A percentile compares a stretch with the other conserved stretches of the same genome.
These are phyloP conservation scores for Trichopoda pennipes DNA, from an alignment of 2,888 invertebrate species.

Conservation along the genomic window DNA sequence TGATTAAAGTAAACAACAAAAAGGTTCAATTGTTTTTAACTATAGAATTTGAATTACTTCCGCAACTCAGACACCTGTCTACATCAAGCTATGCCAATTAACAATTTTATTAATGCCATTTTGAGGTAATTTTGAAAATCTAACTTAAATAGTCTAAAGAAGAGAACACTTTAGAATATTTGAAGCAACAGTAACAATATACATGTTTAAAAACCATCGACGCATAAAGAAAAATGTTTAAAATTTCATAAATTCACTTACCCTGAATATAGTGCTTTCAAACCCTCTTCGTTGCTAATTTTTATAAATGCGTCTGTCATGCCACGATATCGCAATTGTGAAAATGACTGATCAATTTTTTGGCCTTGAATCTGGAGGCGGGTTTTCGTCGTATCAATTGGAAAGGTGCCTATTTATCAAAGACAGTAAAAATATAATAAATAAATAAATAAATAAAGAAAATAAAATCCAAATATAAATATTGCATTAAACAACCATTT, in stretches of 20 bases:
- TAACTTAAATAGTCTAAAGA: no score
- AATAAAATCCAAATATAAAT: neutral
- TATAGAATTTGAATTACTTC: no score
- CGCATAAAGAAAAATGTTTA: neutral
- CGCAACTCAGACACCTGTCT: no score
- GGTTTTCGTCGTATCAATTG: conserved; percentile 97
- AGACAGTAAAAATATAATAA: no score
- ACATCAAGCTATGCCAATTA: no score
- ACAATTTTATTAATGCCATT: no score
- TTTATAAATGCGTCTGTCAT: conserved; percentile 95
- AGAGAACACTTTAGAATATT: no score
- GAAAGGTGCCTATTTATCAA: conserved; percentile 89
- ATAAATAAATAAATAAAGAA: no score
- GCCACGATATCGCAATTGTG: conserved; percentile 90
- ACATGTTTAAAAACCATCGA: conserved; percentile 10
- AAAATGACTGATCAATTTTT: conserved; percentile 88
- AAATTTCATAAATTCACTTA: conserved; percentile 79
- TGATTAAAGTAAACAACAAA: no score
- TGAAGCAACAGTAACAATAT: neutral
- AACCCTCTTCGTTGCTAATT: conserved; percentile 93
- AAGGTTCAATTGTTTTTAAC: no score
- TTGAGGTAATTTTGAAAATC: no score
- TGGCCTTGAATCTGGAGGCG: conserved; percentile 97
- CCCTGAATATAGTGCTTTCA: conserved; percentile 93
- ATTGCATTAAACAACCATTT: neutral